These are phyloP conservation scores for Sinocyclocheilus maitianheensis DNA, from an alignment of 2,113 vertebrate species.

Conservation along the genomic window DNA sequence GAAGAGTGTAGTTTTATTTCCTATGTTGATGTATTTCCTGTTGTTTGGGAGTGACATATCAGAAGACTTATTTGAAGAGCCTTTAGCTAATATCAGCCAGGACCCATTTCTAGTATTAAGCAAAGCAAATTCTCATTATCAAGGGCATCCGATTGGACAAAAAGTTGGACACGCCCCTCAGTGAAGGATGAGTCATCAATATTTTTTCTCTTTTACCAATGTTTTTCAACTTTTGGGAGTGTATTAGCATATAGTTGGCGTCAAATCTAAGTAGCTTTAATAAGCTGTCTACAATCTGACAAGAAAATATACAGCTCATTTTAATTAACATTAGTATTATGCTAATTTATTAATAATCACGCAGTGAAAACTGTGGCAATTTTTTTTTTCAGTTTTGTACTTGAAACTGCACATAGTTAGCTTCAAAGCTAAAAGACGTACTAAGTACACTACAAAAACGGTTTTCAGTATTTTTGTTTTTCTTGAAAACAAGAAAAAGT, in stretches of 20 bases:
- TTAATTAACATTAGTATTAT: not conserved
- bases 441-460: too few species aligned
- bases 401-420: not conserved
- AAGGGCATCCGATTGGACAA: not conserved
- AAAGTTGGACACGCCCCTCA: not conserved
- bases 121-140: not conserved
- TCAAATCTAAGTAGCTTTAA: not conserved
- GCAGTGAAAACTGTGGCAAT: not conserved
- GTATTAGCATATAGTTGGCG: too few species aligned
- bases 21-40: not conserved
- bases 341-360: not conserved
- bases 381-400: too few species aligned
- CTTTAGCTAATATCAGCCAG: not conserved
- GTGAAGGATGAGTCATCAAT: not conserved
- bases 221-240: too few species aligned
- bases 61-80: not conserved
- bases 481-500: not conserved
- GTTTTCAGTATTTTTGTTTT: too few species aligned
- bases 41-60: not conserved
- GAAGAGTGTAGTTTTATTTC: not conserved
- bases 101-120: not conserved
- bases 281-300: not conserved
- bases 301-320: not conserved
- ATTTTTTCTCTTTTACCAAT: not conserved
- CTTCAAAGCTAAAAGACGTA: not conserved